A percentile compares a stretch with the other conserved stretches of the same genome.
These are phyloP conservation scores for Agrochola macilenta DNA, from an alignment of 2,888 invertebrate genomes.

Conservation along the genomic window DNA sequence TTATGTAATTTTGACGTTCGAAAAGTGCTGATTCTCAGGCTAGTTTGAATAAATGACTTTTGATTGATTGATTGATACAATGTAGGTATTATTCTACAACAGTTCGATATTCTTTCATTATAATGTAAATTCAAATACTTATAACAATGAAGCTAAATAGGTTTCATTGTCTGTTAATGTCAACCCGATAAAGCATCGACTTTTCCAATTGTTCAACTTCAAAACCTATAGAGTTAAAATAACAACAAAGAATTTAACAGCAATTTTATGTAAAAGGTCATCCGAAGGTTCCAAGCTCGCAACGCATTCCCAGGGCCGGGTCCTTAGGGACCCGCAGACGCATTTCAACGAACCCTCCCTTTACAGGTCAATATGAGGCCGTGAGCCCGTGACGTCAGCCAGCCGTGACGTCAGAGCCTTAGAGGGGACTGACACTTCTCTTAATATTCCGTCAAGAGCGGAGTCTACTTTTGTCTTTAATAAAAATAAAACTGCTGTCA, in stretches of 20 bases:
- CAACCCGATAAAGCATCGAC: not conserved
- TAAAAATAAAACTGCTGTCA: constrained; percentile 17
- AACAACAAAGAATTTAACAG: not conserved
- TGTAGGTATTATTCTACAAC: not conserved
- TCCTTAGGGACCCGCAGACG: constrained; percentile 48
- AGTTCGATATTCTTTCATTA: not conserved
- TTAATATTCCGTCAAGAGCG: constrained; percentile 38
- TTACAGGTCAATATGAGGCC: constrained; percentile 62
- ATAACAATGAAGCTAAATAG: not conserved
- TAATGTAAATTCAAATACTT: too few relatives aligned
- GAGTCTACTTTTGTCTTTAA: constrained; percentile 20
- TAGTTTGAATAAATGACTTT: too few relatives aligned
- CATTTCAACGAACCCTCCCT: constrained; percentile 44
- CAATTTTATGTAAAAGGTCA: constrained; percentile 14
- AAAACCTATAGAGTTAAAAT: constrained; percentile 3
- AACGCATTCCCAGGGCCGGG: constrained; percentile 16
- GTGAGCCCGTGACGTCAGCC: constrained; percentile 62
- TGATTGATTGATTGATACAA: too few relatives aligned
- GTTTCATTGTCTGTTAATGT: constrained; percentile 9
- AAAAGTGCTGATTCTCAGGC: too few relatives aligned
- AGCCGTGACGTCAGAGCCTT: constrained; percentile 55
- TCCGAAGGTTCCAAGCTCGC: not conserved
- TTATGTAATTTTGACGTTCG: too few relatives aligned
- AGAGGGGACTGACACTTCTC: constrained; percentile 43
- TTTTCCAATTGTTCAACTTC: not conserved